A percentile compares a stretch with the other conserved stretches of the same genome.
These are phyloP conservation scores for Pseudorectes ferrugineus DNA, from an alignment of 2,113 vertebrate species.

Conservation along the genomic window DNA sequence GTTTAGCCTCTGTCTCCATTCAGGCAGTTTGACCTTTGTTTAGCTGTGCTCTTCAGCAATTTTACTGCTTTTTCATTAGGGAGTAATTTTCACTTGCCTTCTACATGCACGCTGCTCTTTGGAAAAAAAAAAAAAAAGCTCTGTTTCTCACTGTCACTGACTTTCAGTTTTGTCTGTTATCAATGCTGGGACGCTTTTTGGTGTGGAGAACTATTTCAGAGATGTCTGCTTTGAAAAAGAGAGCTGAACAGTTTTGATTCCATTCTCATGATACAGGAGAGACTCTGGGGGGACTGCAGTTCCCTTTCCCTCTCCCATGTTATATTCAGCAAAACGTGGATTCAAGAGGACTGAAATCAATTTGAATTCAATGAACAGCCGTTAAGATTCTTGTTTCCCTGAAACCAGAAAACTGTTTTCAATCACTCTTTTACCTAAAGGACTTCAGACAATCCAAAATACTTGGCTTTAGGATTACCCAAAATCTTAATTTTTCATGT, in stretches of 20 bases:
- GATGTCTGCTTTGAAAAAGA: background rate
- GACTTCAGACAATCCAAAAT: background rate
- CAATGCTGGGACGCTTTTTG: background rate
- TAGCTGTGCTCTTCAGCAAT: background rate
- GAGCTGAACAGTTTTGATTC: background rate
- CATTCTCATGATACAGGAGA: background rate
- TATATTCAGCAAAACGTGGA: background rate
- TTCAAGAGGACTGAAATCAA: background rate
- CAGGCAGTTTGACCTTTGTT: background rate
- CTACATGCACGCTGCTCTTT: background rate
- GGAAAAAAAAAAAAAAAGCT: background rate
- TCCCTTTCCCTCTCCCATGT: background rate
- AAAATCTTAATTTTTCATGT: background rate
- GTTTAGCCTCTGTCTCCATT: background rate
- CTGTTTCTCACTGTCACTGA: background rate
- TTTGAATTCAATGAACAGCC: background rate
- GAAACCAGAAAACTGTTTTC: background rate
- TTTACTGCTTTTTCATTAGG: slow-evolving; percentile 1
- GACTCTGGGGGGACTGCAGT: background rate
- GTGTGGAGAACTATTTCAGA: background rate
- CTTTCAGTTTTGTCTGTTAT: background rate
- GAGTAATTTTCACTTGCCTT: background rate
- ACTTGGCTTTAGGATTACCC: background rate
- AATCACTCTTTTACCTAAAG: background rate
- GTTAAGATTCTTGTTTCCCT: background rate